Base-by-base conservation (phyloP, 2,113 vertebrate genomes). In the Motacilla alba region DNA sequence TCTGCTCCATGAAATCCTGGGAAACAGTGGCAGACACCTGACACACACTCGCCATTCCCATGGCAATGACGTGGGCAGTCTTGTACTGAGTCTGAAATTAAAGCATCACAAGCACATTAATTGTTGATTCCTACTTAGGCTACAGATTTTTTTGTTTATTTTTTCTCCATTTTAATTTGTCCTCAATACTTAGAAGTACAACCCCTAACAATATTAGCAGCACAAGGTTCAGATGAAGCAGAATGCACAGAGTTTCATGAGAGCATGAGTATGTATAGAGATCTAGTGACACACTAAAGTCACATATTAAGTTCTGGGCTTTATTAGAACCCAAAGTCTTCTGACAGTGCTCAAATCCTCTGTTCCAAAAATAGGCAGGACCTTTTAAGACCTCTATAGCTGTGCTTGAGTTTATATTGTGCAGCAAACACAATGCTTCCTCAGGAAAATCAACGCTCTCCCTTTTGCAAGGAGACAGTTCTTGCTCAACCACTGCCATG, bases 31-130 rank as follows among this genome's bases (percentile, higher is more conserved):
- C 99, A 99, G 86, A 99, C 97, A 60, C 99, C 99, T 14, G 99
- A 99, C 35, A 99, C 99, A 75, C 99, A 99, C 96, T 99, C 99
- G 7, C 99, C 99, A 88, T 99, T 99, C 56, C 99, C 99, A 81
- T 99, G 99, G 96, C 99, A 99, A 94, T 99, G 99, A 49, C 99
- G 98, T 49, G 99, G 99, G 96, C 99, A 99, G 97, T 99, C 99
- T 97, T 99, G 99, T 93, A 99, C 99, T 0, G 99, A 99, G 97
- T 99, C 99, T 99, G 99, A 88, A 97, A 98, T 35, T 90, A 8
- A 96, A 84, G 55, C 37, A 83, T 13, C 62, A 86, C 47, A 37
- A 56, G 69, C 9, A 60, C 15, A 58, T 89, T 43, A 91, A 56
- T 7, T 31, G 33, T 6, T 35, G 14, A 8, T 37, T 59, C 27